phyloP scores from a whole-genome alignment of 64 coral and sea anemone species.

The Stichodactyla helianthus region DNA sequence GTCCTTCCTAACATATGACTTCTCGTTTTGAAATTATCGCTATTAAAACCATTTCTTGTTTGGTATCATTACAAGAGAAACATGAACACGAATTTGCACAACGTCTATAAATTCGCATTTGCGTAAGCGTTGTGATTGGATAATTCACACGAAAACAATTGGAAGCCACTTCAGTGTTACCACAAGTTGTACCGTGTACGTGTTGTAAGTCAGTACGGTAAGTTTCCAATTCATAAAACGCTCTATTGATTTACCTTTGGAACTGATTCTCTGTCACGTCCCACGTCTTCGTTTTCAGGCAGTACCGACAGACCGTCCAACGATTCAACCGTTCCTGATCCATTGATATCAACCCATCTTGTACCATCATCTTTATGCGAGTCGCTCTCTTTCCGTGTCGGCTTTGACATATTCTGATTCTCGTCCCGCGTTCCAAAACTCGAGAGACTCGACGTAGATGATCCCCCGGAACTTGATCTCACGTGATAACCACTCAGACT shows the following conservation, averaged over 20 bases:
- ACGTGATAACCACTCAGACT: slow-evolving; percentile 6
- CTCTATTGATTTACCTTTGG: neutral
- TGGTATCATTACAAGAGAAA: too few species aligned
- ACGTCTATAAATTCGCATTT: too few species aligned
- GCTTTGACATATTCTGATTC: slow-evolving; percentile 8
- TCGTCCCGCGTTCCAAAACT: slow-evolving; percentile 22
- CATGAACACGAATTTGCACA: too few species aligned
- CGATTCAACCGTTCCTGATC: slow-evolving; percentile 2
- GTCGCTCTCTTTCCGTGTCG: slow-evolving; percentile 12
- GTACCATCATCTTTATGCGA: slow-evolving; percentile 40
- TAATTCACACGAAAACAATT: too few species aligned
- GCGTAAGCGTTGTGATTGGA: too few species aligned
- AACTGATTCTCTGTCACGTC: neutral
- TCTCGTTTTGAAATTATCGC: too few species aligned
- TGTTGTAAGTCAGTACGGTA: neutral
- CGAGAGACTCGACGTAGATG: slow-evolving; percentile 20
- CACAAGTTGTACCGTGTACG: too few species aligned
- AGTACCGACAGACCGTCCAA: slow-evolving; percentile 66
- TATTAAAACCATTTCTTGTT: too few species aligned
- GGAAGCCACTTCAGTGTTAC: too few species aligned
- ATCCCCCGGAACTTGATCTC: slow-evolving; percentile 7
- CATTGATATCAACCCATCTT: slow-evolving; percentile 80
- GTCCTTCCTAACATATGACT: too few species aligned
- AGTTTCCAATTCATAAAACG: neutral
- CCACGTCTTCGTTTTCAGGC: neutral